phyloP scores from a whole-genome alignment of 2,113 vertebrate species.

The Notechis scutatus region DNA sequence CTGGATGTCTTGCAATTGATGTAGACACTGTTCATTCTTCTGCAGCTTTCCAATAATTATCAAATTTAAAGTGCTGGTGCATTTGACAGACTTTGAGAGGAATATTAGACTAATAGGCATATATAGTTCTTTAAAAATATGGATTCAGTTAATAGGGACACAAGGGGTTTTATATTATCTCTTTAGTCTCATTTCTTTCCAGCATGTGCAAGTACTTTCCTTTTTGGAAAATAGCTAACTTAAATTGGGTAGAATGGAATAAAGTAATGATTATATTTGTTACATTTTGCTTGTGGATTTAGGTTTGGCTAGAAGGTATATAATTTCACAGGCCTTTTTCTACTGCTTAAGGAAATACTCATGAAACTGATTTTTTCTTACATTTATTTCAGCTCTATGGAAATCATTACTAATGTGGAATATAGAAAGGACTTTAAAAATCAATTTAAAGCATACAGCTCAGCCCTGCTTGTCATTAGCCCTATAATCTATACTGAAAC shows the following conservation, averaged over 20 bases:
- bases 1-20: neutral
- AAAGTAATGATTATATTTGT: neutral
- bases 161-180: neutral
- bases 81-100: neutral
- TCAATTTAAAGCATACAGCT: neutral
- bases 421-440: neutral
- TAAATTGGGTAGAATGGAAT: neutral
- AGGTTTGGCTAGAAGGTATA: neutral
- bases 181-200: neutral
- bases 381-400: neutral
- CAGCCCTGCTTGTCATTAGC: neutral
- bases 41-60: neutral
- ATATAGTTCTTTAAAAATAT: neutral
- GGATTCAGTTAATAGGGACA: neutral
- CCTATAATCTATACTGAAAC: neutral
- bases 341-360: neutral
- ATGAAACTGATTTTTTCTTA: neutral
- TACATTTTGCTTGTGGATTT: neutral
- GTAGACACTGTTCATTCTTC: neutral
- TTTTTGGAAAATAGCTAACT: neutral
- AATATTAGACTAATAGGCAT: neutral
- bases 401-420: neutral
- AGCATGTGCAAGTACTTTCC: neutral
- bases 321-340: neutral
- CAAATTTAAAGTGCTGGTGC: neutral